Base-by-base conservation (phyloP, 2,888 invertebrate genomes). In the Lepidochrysops patricia region DNA sequence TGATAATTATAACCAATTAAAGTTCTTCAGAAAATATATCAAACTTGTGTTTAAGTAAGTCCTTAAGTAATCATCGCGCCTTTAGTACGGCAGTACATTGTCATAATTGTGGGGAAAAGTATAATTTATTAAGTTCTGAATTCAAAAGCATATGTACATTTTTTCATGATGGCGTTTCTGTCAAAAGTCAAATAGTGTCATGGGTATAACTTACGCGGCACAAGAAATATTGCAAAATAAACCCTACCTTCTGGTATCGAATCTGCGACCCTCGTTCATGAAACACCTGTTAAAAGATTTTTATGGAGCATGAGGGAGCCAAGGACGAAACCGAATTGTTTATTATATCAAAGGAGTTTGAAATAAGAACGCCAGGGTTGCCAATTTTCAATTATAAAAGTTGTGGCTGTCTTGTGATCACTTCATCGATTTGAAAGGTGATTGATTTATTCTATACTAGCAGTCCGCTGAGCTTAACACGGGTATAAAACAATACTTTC, bases 271-370 rank as follows among this genome's bases (percentile, higher is more conserved):
- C 68, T 67, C 66, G 52, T 48, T 56, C 60, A 7, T n/a, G 15
- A 4, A 15, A 54, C 70, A 70, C 70, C 70, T 68, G 68, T 67
- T 69, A 61, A 50, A 35, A 27, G 60, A 65, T 61, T 63, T 65
- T 65, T 64, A 64, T 61, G 57, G 64, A 62, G 59, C 60, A 62
- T 37, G 29, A n/a, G 23, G 26, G 54, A 26, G 34, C 62, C 54
- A 54, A 54, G 54, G 54, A 15, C 54, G 25, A 4, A 1, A n/a
- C n/a, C 2, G 15, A 19, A 29, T n/a, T 29, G 32, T 52, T 52
- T 52, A 19, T 52, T 29, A 23, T 49, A 12, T 49, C 19, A 25
- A 27, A 52, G 15, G 1, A 29, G 15, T 23, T 32, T 29, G 3
- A 4, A 9, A 19, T 54, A 12, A 9, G 6, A 23, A 2, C 23